Base-by-base conservation (phyloP, 2,888 invertebrate genomes). In the Monochamus alternatus region DNA sequence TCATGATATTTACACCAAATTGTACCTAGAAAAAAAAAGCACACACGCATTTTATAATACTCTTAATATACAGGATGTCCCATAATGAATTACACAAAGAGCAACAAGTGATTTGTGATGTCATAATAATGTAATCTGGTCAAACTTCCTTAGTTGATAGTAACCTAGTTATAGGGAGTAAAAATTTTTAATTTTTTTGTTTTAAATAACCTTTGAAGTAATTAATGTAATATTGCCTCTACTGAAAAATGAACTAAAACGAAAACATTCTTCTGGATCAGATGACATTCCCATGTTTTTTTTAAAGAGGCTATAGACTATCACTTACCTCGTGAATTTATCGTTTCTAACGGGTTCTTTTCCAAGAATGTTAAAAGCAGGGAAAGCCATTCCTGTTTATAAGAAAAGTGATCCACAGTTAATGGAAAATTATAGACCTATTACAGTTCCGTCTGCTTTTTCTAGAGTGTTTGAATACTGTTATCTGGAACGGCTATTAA, bases 1-100 rank as follows among this genome's bases (percentile, higher is more conserved):
- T 64, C 1, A 93, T 73, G 0, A 92, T 88, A 55, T 92, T 88
- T 79, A 91, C 83, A 55, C 92, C 88, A 84, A 95, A 95, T 86
- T 95, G 95, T 0, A 91, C 12, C 90, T 92, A 44, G 10, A 72
- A 69, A 65, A 14, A 31, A 38, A 71, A 38, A 22, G 65, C 58
- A 47, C 4, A 68, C 9, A 63, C 22, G 22, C 22, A 22, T 22
- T 22, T 22, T 22, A 22, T 22, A 22, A 22, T 22, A 22, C 22
- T 22, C 22, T 22, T 22, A 22, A 22, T 22, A 22, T 22, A 47
- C 43, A 38, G 44, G 14, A 68, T 22, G 22, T 22, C 22, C 22
- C 1, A 22, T 1, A 22, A 22, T 22, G 22, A 22, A 22, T 1
- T 22, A 1, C 1, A 22, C 22, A 22, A 22, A 22, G 22, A 1